Base-by-base conservation (phyloP, 2,113 vertebrate species). In the Atractosteus spatula region DNA sequence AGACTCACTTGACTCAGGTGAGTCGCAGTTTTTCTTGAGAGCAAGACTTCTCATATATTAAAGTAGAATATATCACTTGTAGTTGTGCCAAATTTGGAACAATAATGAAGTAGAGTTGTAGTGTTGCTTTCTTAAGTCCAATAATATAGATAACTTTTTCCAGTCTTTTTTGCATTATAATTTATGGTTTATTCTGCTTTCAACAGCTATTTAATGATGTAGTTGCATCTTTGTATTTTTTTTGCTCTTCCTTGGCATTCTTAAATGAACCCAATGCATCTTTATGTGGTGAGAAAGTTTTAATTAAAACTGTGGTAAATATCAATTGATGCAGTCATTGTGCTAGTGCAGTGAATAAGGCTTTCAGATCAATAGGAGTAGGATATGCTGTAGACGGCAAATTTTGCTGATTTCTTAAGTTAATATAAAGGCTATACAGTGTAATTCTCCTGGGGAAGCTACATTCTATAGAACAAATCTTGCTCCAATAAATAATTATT, bases 281-380 rank as follows among this genome's bases (percentile, higher is more conserved):
- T 79, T 70, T 68, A 66, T 71, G 76, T 78, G 68, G 42, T 74
- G 79, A 76, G 76, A 77, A 76, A 72, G 65, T 64, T 65, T 74
- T 73, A 83, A 84, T 86, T 89, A 88, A 86, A 81, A 74, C 70
- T 67, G 72, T 79, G 77, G 72, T 82, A 77, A 72, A 83, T 80
- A 84, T 81, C 75, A 71, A 81, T 76, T 64, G 66, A 74, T 77
- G 70, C 80, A 79, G 79, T 79, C 79, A 77, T 80, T 81, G 70
- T 12, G 61, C 68, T 41, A 6, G 62, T 69, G 66, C 79, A 71
- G 55, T 68, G 73, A 81, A 73, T 77, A 69, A 67, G 41, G 65
- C 54, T 51, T 74, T 55, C 17, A 74, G 45, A 42, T 64, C 71
- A 12, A 77, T 71, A 72, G 55, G 74, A 74, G 70, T 29, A 71